These are phyloP conservation scores for Sycophila sp. DNA, from an alignment of 1,140 invertebrate genomes.

Conservation along the genomic window DNA sequence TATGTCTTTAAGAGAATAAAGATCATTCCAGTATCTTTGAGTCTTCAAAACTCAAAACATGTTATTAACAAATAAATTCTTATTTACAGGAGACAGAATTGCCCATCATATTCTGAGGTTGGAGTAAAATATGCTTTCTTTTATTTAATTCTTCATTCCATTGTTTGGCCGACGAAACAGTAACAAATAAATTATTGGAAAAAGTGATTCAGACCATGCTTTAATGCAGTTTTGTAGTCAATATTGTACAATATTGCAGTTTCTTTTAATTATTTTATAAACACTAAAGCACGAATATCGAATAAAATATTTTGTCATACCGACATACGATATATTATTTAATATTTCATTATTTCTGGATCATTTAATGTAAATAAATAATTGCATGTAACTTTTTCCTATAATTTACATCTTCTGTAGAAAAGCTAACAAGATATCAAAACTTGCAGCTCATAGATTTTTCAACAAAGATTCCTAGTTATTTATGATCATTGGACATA, in stretches of 20 bases:
- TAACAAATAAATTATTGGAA: neutral
- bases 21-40: neutral
- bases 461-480: too few relatives aligned
- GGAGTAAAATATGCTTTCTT: neutral
- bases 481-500: too few relatives aligned
- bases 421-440: conserved; percentile 1
- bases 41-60: neutral
- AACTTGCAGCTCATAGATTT: conserved; percentile 7
- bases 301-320: neutral
- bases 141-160: neutral
- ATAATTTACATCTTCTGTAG: conserved; percentile 12
- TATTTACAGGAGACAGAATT: neutral
- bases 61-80: neutral
- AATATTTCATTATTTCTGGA: neutral
- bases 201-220: conserved; percentile 3
- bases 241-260: too few relatives aligned
- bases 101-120: neutral
- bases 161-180: neutral
- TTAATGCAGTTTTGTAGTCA: too few relatives aligned
- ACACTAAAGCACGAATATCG: neutral
- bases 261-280: too few relatives aligned
- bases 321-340: neutral
- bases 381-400: conserved; percentile 17
- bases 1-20: neutral
- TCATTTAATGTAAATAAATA: neutral